phyloP scores from a whole-genome alignment of 1,140 invertebrate genomes.

The Danaus melanippus region DNA sequence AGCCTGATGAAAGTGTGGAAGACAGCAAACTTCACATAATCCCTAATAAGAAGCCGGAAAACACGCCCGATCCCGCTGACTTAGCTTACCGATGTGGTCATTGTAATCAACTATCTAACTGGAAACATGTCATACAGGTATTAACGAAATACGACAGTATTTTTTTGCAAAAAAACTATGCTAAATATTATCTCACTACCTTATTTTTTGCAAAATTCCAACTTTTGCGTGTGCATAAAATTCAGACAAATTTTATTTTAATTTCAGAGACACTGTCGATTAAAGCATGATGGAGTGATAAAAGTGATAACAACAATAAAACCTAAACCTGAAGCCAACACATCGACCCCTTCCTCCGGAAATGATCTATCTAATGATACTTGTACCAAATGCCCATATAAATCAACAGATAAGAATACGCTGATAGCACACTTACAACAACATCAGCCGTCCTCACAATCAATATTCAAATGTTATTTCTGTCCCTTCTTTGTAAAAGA shows the following conservation, averaged over 20 bases:
- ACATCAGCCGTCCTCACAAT: slow-evolving; percentile 79
- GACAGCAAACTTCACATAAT: slow-evolving; percentile 25
- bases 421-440: slow-evolving; percentile 81
- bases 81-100: slow-evolving; percentile 80
- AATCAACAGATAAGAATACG: slow-evolving; percentile 74
- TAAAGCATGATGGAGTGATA: slow-evolving; percentile 81
- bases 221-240: background rate
- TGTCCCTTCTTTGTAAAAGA: slow-evolving; percentile 84
- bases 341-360: slow-evolving; percentile 22
- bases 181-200: background rate
- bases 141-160: slow-evolving; percentile 22
- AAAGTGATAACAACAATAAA: slow-evolving; percentile 74
- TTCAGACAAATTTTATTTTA: background rate
- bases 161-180: background rate
- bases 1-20: slow-evolving; percentile 26
- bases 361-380: slow-evolving; percentile 50
- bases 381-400: slow-evolving; percentile 85
- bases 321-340: slow-evolving; percentile 40
- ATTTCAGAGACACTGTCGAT: slow-evolving; percentile 80
- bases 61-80: slow-evolving; percentile 51
- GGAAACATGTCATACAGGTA: slow-evolving; percentile 87
- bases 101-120: slow-evolving; percentile 83
- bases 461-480: slow-evolving; percentile 84
- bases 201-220: slow-evolving; percentile 1
- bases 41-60: slow-evolving; percentile 45